Evolutionary conservation across 2,888 invertebrate genomes (phyloP).

Genomic region (Cephus spinipes): DNA sequence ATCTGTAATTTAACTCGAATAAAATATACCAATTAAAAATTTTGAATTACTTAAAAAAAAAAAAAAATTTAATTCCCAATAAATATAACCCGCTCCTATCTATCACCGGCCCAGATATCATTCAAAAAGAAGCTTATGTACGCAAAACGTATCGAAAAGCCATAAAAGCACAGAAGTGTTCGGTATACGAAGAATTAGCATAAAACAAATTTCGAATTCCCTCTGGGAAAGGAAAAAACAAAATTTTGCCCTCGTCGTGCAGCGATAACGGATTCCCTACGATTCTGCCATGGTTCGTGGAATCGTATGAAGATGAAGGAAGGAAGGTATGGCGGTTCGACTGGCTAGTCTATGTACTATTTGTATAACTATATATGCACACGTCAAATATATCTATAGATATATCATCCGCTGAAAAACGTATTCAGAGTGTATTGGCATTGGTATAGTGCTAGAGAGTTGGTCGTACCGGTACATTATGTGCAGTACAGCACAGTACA

Average conservation of each 20-base stretch:
- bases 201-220: conserved; percentile 23
- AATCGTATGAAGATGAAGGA: background rate
- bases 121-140: background rate
- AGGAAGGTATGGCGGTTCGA: background rate
- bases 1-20: no score
- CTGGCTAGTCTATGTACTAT: background rate
- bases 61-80: no score
- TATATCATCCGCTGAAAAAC: background rate
- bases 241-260: conserved; percentile 9
- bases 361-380: background rate
- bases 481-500: background rate
- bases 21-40: no score
- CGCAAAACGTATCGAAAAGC: background rate
- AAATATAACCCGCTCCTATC: background rate
- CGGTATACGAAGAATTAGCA: conserved; percentile 18
- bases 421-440: background rate
- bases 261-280: conserved; percentile 5
- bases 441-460: background rate
- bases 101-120: background rate
- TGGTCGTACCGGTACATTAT: background rate
- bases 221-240: background rate
- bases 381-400: conserved; percentile 8
- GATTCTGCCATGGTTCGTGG: background rate
- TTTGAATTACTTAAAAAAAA: no score
- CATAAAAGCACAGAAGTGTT: background rate